phyloP scores from a whole-genome alignment of 2,888 invertebrate genomes.

The Oxycera nigricornis region DNA sequence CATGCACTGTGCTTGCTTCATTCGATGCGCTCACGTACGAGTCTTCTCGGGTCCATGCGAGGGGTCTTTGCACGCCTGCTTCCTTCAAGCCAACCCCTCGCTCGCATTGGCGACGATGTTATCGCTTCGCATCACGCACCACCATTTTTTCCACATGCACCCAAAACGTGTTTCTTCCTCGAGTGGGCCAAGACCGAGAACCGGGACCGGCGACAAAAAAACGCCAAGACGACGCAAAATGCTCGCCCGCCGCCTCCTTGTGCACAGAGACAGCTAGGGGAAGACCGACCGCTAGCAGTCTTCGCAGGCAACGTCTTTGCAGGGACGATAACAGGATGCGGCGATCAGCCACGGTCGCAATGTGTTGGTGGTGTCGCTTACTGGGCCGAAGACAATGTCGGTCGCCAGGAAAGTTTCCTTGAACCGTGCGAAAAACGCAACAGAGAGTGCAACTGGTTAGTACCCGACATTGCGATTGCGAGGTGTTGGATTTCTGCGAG shows the following conservation, averaged over 20 bases:
- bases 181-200: constrained; percentile 23
- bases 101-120: neutral
- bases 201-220: constrained; percentile 22
- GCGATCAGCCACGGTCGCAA: neutral
- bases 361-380: neutral
- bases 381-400: neutral
- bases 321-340: constrained; percentile 11
- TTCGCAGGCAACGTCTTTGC: neutral
- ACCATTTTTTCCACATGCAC: constrained; percentile 17
- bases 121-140: constrained; percentile 17
- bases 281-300: neutral
- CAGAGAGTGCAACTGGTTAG: neutral
- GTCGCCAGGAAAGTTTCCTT: neutral
- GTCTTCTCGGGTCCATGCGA: neutral
- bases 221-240: constrained; percentile 19
- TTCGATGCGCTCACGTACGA: neutral
- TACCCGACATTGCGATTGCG: neutral
- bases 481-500: neutral
- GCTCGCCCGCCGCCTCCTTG: constrained; percentile 21
- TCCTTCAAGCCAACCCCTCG: constrained; percentile 25
- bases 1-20: neutral
- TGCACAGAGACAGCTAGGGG: neutral
- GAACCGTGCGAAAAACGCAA: neutral
- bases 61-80: constrained; percentile 8
- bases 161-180: constrained; percentile 31